phyloP scores from a whole-genome alignment of 2,113 vertebrate genomes.

The Emydura subglobosa region DNA sequence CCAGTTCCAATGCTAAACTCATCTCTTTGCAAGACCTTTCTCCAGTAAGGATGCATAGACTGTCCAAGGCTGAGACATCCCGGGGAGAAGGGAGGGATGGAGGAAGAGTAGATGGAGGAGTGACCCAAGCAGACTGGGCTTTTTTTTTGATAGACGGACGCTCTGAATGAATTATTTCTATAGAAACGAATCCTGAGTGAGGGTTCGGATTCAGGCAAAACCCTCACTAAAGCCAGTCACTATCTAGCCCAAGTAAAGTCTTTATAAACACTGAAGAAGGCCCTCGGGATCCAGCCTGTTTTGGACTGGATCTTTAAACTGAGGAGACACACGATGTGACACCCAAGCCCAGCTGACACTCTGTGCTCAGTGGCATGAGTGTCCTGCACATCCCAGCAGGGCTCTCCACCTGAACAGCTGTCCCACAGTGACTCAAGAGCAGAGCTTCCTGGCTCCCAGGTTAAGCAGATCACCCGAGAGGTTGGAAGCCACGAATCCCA shows the following conservation, averaged over 20 bases:
- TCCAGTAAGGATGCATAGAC: not conserved
- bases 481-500: not conserved
- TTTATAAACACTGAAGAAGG: not conserved
- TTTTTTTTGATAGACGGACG: not conserved
- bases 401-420: too few relatives aligned
- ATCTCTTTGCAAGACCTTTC: rapidly evolving
- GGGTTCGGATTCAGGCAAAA: not conserved
- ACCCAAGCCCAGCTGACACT: not conserved
- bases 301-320: not conserved
- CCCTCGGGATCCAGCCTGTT: not conserved
- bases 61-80: not conserved
- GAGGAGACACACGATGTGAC: not conserved
- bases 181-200: rapidly evolving
- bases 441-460: not conserved
- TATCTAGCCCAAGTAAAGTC: not conserved
- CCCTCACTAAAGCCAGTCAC: not conserved
- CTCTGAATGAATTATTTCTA: not conserved
- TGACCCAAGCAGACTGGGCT: not conserved
- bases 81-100: not conserved
- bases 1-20: rapidly evolving
- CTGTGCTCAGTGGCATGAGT: not conserved
- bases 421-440: not conserved
- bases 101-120: not conserved
- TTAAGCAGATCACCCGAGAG: not conserved
- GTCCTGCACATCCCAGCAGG: not conserved